Conservation (phyloP, 1,140 invertebrate species). For the Diprion similis region DNA sequence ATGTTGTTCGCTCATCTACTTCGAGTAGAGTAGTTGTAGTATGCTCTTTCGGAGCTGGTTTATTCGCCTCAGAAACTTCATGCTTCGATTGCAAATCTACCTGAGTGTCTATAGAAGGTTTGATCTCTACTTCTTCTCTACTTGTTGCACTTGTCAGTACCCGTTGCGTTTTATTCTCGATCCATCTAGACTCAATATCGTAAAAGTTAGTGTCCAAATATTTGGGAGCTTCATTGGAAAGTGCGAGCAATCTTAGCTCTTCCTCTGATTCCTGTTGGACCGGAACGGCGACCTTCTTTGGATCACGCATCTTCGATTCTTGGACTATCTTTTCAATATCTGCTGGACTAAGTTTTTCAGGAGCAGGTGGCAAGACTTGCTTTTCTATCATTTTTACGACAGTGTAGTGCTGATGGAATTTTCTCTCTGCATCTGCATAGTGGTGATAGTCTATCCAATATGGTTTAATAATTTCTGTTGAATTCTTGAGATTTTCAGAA, state of each 20-base stretch:
- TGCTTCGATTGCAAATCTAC: no score
- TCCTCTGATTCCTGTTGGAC: conserved; percentile 1
- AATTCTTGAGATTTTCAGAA: conserved; percentile 14
- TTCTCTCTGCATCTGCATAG: conserved; percentile 45
- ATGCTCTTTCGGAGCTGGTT: conserved; percentile 23
- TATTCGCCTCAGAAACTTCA: conserved; percentile 12
- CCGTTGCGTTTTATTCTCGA: conserved; percentile 12
- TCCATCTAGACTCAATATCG: conserved; percentile 37
- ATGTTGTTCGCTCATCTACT: not conserved
- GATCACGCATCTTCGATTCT: conserved; percentile 46
- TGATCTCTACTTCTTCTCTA: not conserved
- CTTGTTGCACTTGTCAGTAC: not conserved
- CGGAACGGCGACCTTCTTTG: conserved; percentile 16
- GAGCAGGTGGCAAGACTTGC: conserved; percentile 19
- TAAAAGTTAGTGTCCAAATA: conserved; percentile 35
- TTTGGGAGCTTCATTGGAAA: conserved; percentile 32
- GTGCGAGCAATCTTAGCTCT: conserved; percentile 11
- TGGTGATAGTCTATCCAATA: conserved; percentile 49
- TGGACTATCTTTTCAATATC: conserved; percentile 45
- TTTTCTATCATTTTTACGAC: conserved; percentile 41
- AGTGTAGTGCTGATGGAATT: conserved; percentile 47
- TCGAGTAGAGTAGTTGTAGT: not conserved
- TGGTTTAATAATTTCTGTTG: conserved; percentile 44
- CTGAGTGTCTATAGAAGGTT: no score
- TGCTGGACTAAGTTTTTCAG: conserved; percentile 3